phyloP scores from a whole-genome alignment of 2,113 vertebrate species.

The Laticauda colubrina region DNA sequence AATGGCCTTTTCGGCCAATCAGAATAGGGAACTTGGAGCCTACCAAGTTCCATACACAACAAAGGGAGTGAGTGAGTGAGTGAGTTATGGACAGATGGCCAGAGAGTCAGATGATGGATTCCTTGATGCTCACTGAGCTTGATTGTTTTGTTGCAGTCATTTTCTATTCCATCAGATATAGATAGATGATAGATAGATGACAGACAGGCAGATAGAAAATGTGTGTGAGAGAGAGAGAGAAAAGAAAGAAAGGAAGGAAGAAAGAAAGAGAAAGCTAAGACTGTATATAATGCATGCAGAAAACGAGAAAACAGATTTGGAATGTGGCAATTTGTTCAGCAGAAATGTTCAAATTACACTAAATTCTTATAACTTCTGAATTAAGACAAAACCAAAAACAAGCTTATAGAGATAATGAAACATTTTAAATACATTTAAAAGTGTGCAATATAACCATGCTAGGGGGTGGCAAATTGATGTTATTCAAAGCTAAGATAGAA shows the following conservation, averaged over 20 bases:
- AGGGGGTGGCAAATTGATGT: not conserved
- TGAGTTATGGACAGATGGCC: too few species aligned
- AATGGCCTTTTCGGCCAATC: too few species aligned
- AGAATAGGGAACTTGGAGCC: too few species aligned
- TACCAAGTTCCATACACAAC: too few species aligned
- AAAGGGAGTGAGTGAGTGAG: too few species aligned
- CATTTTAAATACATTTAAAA: not conserved
- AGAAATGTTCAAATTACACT: not conserved
- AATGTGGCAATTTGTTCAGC: not conserved
- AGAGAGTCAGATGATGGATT: too few species aligned
- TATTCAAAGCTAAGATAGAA: not conserved
- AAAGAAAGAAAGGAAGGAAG: too few species aligned
- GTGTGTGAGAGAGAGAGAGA: not conserved
- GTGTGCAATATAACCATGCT: not conserved
- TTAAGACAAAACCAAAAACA: not conserved
- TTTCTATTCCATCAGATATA: too few species aligned
- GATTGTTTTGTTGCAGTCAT: too few species aligned
- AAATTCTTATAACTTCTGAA: not conserved
- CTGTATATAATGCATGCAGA: not conserved
- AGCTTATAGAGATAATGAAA: not conserved
- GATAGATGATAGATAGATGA: too few species aligned
- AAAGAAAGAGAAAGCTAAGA: not conserved
- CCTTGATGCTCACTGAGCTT: too few species aligned
- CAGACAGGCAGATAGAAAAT: not conserved
- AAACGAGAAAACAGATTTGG: not conserved